Conservation (phyloP, 2,888 invertebrate species). For the Metalampra italica region DNA sequence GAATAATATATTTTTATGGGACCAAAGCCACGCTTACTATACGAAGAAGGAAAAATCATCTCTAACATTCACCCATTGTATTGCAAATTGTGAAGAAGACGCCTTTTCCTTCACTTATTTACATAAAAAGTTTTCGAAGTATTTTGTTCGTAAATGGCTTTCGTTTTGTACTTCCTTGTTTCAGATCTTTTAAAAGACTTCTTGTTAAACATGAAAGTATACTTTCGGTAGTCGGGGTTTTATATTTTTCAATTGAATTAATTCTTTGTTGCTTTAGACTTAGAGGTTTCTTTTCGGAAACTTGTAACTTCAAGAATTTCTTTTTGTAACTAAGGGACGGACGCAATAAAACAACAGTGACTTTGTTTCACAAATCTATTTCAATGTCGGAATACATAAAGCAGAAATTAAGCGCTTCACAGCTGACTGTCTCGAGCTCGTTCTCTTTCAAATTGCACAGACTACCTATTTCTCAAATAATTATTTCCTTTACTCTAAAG, state of each 20-base stretch:
- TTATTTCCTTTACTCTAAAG: too few species aligned
- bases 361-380: too few species aligned
- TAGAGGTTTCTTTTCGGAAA: neutral
- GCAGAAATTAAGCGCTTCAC: too few species aligned
- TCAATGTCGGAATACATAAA: too few species aligned
- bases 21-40: constrained; percentile 66
- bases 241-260: neutral
- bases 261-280: neutral
- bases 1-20: constrained; percentile 75
- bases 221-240: neutral
- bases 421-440: too few species aligned
- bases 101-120: constrained; percentile 66
- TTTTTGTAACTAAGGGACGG: too few species aligned
- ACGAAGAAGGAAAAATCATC: constrained; percentile 73
- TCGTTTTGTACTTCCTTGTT: constrained; percentile 52
- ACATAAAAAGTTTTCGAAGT: constrained; percentile 65
- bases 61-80: constrained; percentile 70
- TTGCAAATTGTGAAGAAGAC: constrained; percentile 73
- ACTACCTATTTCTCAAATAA: too few species aligned
- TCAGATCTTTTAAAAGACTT: constrained; percentile 22
- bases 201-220: constrained; percentile 17
- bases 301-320: too few species aligned
- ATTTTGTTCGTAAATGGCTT: constrained; percentile 66
- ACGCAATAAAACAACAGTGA: too few species aligned
- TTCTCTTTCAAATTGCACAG: too few species aligned